These are phyloP conservation scores for Willisornis vidua DNA, from an alignment of 2,113 vertebrate species.

Conservation along the genomic window DNA sequence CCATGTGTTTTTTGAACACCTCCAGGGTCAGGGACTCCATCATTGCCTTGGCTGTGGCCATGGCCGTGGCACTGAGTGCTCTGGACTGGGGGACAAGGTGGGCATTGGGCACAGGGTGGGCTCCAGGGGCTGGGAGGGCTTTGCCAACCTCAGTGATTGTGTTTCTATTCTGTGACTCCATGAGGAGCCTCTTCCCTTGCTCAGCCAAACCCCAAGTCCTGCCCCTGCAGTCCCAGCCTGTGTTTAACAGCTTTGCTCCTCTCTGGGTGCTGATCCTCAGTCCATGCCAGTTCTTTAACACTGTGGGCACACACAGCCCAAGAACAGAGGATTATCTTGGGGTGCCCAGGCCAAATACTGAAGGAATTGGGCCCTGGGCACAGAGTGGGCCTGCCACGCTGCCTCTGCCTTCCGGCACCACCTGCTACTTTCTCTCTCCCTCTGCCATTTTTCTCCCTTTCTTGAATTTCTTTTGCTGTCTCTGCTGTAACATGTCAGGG, in stretches of 20 bases:
- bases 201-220: not conserved
- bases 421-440: not conserved
- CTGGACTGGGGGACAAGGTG: not conserved
- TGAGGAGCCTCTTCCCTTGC: not conserved
- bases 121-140: accelerated
- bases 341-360: no score
- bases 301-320: no score
- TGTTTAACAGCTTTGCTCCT: not conserved
- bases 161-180: not conserved
- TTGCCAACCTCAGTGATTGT: not conserved
- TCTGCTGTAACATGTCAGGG: not conserved
- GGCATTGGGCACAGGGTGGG: not conserved
- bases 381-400: not conserved
- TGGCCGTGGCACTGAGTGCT: not conserved
- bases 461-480: not conserved
- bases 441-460: not conserved
- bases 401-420: not conserved
- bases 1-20: no score
- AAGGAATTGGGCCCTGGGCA: no score
- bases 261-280: not conserved
- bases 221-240: no score
- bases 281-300: not conserved
- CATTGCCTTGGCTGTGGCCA: no score
- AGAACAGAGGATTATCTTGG: no score
- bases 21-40: no score